Base-by-base conservation (phyloP, 1,140 invertebrate species). In the Armadillidium nasatum region DNA sequence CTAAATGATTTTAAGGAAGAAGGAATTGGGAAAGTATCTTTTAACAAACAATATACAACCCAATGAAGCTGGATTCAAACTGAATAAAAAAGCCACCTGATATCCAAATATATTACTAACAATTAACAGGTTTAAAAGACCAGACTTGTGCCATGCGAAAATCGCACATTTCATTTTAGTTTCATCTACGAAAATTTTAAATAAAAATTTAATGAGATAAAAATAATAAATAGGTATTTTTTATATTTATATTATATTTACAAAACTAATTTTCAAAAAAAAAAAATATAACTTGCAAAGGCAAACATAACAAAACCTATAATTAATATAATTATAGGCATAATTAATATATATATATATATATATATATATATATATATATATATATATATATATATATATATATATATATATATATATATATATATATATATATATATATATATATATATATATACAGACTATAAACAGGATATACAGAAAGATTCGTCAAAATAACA, bases 241-340 rank as follows among this genome's bases (percentile, higher is more conserved):
- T 15, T 60, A 15, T 60, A 60, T 60, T 15, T 60, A 60, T 19
- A 19, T 13, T 60, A 60, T 60, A 60, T 60, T 60, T 60, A 60
- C 50, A 60, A 60, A 60, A 15, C 19, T 3, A 3, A 60, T 60
- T 60, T 60, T 19, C 7, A 2, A 7, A 60, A 60, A 50, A 50
- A 50, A 60, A 60, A 60, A 60, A 60, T 15, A 60, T 15, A 60
- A 60, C 19, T 60, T 60, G 19, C 11, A 60, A 60, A 7, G 7
- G 50, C 19, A 60, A 60, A 60, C 11, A 60, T 19, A 60, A 60
- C 50, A 19, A 60, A 60, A 19, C 50, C 50, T 60, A 60, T 60
- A 60, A 60, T 60, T 60, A 60, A 60, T 60, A 19, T 60, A 60
- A 60, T 60, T 60, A 60, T 60, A 60, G 50, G 50, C 50, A 60